Percentiles rank a stretch among this genome's conserved stretches.
Evolutionary conservation across 2,113 vertebrate species (phyloP).

Genomic region (Dipodomys stephensi): DNA sequence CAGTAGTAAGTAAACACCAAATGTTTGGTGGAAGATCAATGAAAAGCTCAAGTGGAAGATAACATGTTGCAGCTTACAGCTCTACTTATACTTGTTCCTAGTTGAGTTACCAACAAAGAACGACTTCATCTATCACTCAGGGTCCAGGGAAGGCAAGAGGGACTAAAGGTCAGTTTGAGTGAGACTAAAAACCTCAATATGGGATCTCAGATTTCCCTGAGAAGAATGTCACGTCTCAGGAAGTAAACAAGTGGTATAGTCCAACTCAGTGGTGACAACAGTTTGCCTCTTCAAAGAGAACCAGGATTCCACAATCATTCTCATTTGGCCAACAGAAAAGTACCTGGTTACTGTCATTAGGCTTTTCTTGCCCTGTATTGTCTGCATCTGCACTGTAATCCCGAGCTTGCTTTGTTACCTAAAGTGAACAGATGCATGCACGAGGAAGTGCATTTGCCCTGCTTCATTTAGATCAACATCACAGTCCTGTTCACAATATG

Average conservation of each 20-base stretch:
- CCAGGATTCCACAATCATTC: neutral
- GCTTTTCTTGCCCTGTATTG: constrained; percentile 40
- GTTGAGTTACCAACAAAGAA: neutral
- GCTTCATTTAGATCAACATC: constrained; percentile 67
- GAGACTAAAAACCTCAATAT: neutral
- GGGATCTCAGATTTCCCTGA: neutral
- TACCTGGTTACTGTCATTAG: constrained; percentile 31
- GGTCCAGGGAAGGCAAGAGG: neutral
- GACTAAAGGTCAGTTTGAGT: neutral
- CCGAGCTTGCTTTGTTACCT: constrained; percentile 65
- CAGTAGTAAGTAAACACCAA: neutral
- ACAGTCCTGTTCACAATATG: constrained; percentile 72
- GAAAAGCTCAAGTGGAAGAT: neutral
- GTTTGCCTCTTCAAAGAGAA: constrained; percentile 38
- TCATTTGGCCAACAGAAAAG: constrained; percentile 3
- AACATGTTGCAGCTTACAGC: neutral
- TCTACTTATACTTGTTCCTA: neutral
- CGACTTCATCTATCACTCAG: neutral
- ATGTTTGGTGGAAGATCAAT: neutral
- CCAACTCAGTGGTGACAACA: neutral
- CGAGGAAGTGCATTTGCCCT: constrained; percentile 76
- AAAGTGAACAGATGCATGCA: constrained; percentile 79
- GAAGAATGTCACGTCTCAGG: neutral
- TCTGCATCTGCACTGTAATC: constrained; percentile 52
- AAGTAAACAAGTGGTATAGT: neutral